Evolutionary conservation across 2,888 invertebrate species (phyloP), one percentile per base, ranked within the genome.

Genomic region (Drosophila picticornis): DNA sequence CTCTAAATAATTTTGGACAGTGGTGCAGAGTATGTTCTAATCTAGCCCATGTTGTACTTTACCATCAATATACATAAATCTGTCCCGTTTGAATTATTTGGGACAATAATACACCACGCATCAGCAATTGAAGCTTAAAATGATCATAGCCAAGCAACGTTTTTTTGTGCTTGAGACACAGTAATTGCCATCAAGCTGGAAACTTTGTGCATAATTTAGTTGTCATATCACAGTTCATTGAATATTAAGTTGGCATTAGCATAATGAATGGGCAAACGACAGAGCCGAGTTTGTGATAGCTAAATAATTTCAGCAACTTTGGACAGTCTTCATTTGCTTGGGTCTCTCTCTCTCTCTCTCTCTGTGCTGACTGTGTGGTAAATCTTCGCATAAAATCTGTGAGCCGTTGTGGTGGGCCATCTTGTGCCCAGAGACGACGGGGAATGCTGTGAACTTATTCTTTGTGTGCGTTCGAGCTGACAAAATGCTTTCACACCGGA

Each of bases 401-500:
- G 61, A 22, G 43, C 19, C 57, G 31, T 22, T 40, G 38, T 56
- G 16, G 38, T 56, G 16, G n/a, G 31, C 61, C 67, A 67, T 62
- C 64, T 73, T 69, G 56, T 52, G 16, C 10, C 46, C 11, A n/a
- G 46, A 25, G 55, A 19, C 51, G 59, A n/a, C 16, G 19, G 16
- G n/a, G 27, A 38, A 38, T 43, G 38, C 13, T 48, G 43, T 48
- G 32, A 48, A 46, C 50, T 58, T 34, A 62, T 84, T 27, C 36
- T 55, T 25, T 56, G 56, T 86, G 84, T 84, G 75, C 84, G 75
- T 73, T 72, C 43, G 55, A 55, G 78, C 80, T 83, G 89, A 87
- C 87, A 87, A 89, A 87, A 88, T 87, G 87, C 83, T 87, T 87
- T 89, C 85, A 89, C 88, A 76, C 87, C 87, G 87, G 87, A 87